Evolutionary conservation across 30 jellyfish, hydroid and myxozoan species (phyloP), one percentile per base, ranked within the genome.

Genomic region (Turritopsis dohrnii): DNA sequence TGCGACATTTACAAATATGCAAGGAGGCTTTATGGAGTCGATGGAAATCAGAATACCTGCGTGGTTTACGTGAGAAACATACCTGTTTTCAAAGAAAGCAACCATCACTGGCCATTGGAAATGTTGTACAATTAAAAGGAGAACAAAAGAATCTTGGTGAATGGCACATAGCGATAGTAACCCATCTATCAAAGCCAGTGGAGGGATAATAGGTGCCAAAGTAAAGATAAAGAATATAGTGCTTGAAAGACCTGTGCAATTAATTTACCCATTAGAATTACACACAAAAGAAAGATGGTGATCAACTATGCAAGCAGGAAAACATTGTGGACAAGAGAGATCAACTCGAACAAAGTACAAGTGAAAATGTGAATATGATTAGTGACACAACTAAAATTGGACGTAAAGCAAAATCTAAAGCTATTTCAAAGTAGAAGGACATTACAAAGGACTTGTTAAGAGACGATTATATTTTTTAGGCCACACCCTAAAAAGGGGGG

Each of bases 41-140:
- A 53, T 72, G 31, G 28, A 72, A 16, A 26, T 1, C 28, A 1
- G 31, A 72, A 53, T 72, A 72, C 81, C 52, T 72, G 1, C 41
- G 81, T 16, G 31, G 60, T 26, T 72, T 72, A 72, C 81, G 81
- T 26, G 81, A 72, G 8, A 72, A 72, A 26, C 31, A 16, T 22
- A 13, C 60, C 5, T 41, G 60, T 13, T 3, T 41, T 41, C 13
- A 41, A 41, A 13, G 60, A 41, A 41, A 41, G 60, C 60, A 41
- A 41, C 60, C 60, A 41, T 41, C 60, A 41, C 60, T 41, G 60
- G 60, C 60, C 13, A 13, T 41, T 41, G 60, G 60, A 41, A 13
- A 41, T 41, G 13, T 41, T 41, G 60, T 41, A 13, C 60, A 41
- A 41, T 3, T 41, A 3, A 41, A 41, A 41, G 60, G 60, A 41